A percentile compares a stretch with the other conserved stretches of the same genome.
Evolutionary conservation across 30 jellyfish, hydroid and myxozoan genomes (phyloP).

Genomic region (Mastigias papua): DNA sequence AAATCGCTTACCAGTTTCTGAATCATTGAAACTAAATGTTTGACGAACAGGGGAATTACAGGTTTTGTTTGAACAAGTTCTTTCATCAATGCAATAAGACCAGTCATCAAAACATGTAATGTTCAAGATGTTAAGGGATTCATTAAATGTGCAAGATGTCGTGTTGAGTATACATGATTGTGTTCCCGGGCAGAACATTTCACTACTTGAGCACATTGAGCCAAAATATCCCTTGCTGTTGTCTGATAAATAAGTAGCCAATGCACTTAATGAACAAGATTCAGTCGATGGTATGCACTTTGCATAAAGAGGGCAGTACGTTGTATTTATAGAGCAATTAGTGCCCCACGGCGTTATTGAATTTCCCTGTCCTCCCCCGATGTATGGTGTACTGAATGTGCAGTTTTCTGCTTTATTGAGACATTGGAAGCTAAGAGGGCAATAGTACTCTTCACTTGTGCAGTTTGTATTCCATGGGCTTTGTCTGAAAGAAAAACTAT

Average conservation of each 20-base stretch:
- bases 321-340: not conserved
- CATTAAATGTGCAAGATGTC: conserved; percentile 14
- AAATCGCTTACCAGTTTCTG: conserved; percentile 32
- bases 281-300: conserved; percentile 26
- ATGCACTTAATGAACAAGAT: conserved; percentile 15
- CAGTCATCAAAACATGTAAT: conserved; percentile 24
- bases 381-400: conserved; percentile 29
- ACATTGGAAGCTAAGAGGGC: conserved; percentile 55
- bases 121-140: conserved; percentile 28
- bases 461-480: conserved; percentile 62
- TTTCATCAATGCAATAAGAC: conserved; percentile 27
- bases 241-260: conserved; percentile 12
- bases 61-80: conserved; percentile 18
- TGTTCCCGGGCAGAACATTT: conserved; percentile 53
- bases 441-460: conserved; percentile 24
- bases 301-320: conserved; percentile 57
- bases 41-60: conserved; percentile 15
- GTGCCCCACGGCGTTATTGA: conserved; percentile 48
- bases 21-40: conserved; percentile 1
- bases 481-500: too few species aligned
- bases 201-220: not conserved
- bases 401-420: conserved; percentile 17
- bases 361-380: conserved; percentile 23
- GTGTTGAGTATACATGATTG: conserved; percentile 34
- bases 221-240: conserved; percentile 25